Percentiles rank a stretch among this genome's conserved stretches.
phyloP scores from a whole-genome alignment of 2,888 invertebrate species.

The Eurois occulta region DNA sequence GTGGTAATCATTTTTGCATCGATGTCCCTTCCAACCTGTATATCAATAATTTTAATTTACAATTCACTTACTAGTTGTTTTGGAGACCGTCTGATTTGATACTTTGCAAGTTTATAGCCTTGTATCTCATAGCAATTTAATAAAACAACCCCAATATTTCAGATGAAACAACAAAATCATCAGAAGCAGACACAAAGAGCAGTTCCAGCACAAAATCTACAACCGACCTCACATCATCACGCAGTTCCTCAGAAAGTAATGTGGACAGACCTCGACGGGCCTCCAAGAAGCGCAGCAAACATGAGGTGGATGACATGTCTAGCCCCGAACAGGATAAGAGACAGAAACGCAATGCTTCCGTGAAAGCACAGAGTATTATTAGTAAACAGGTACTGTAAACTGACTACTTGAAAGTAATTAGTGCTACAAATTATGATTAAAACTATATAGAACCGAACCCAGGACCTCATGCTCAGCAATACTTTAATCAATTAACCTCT shows the following conservation, averaged over 20 bases:
- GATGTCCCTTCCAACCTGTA: neutral
- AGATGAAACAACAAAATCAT: constrained; percentile 76
- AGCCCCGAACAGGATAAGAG: constrained; percentile 86
- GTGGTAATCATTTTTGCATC: neutral
- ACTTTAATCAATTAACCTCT: too few species aligned
- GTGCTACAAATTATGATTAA: too few species aligned
- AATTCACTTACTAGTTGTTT: neutral
- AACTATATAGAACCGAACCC: too few species aligned
- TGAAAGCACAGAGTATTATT: constrained; percentile 85
- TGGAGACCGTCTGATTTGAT: neutral
- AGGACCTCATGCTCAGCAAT: too few species aligned
- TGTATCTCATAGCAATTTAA: neutral
- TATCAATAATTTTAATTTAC: too few species aligned
- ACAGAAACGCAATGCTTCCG: constrained; percentile 84
- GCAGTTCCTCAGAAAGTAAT: constrained; percentile 70
- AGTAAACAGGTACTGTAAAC: constrained; percentile 81
- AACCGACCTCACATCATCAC: constrained; percentile 47
- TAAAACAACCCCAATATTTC: constrained; percentile 25
- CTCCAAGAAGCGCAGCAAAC: constrained; percentile 85
- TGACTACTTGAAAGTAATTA: neutral
- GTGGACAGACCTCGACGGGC: constrained; percentile 63
- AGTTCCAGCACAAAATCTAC: constrained; percentile 61
- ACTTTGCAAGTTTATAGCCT: neutral
- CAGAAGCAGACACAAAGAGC: constrained; percentile 55
- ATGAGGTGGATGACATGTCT: constrained; percentile 83